phyloP scores from a whole-genome alignment of 2,113 vertebrate genomes.

The Dasypus novemcinctus region DNA sequence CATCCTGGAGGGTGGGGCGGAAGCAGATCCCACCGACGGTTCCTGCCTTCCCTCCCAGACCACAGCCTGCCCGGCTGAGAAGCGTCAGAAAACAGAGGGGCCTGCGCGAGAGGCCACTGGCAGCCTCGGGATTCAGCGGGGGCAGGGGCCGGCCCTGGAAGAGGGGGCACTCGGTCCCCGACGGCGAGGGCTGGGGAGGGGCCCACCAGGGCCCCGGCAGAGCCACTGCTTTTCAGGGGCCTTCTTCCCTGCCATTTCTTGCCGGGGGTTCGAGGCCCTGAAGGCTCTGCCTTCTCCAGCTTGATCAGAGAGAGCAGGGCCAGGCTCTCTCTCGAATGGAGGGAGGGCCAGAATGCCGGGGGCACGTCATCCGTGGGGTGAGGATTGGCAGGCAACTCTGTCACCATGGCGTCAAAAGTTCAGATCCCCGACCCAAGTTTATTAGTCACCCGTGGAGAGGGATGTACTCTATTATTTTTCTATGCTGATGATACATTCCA shows the following conservation, averaged over 20 bases:
- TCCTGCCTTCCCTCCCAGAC: not conserved
- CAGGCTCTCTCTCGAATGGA: not conserved
- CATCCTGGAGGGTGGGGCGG: not conserved
- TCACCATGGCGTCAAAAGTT: not conserved
- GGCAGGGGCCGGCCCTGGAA: too few species aligned
- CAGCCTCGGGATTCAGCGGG: not conserved
- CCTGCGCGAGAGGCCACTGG: not conserved
- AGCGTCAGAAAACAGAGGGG: not conserved
- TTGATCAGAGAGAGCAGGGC: too few species aligned
- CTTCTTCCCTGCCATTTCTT: too few species aligned
- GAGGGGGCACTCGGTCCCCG: too few species aligned
- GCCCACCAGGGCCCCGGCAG: too few species aligned
- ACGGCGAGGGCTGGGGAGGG: too few species aligned
- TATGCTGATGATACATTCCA: not conserved
- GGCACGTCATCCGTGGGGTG: not conserved
- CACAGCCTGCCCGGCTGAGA: accelerated
- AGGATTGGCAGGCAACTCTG: not conserved
- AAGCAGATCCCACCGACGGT: not conserved
- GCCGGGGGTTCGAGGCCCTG: too few species aligned
- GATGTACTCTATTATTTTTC: not conserved
- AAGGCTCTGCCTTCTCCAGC: too few species aligned
- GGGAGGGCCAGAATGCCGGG: not conserved
- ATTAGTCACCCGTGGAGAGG: not conserved
- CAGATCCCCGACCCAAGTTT: not conserved
- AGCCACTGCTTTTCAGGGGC: too few species aligned